phyloP scores from a whole-genome alignment of 2,888 invertebrate species.

The Ophioninae sp. region DNA sequence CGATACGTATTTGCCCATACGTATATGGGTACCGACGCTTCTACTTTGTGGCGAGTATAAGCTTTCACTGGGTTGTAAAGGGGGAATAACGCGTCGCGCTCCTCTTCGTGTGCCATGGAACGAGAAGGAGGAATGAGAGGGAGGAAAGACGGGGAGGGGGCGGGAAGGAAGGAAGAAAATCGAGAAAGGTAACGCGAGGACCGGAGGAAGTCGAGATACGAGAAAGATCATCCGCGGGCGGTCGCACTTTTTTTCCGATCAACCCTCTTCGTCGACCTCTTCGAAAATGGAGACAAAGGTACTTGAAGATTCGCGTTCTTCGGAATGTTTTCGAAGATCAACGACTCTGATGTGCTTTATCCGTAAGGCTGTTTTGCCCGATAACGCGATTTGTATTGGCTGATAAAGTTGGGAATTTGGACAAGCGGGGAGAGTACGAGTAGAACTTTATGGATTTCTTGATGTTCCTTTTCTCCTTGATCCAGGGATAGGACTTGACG shows the following conservation, averaged over 20 bases:
- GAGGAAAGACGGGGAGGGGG: not conserved
- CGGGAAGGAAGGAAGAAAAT: slow-evolving; percentile 10
- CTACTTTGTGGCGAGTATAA: slow-evolving; percentile 62
- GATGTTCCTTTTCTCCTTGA: no score
- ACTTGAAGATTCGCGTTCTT: not conserved
- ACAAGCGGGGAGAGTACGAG: not conserved
- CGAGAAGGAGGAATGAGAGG: slow-evolving; percentile 14
- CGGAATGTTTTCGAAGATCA: no score
- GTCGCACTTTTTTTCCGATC: slow-evolving; percentile 18
- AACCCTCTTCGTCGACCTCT: not conserved
- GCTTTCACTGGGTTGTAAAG: slow-evolving; percentile 63
- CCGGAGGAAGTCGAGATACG: slow-evolving; percentile 47
- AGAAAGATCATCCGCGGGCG: slow-evolving; percentile 35
- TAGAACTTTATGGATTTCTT: no score
- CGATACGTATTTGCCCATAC: slow-evolving; percentile 21
- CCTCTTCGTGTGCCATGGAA: slow-evolving; percentile 4
- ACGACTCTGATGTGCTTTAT: no score
- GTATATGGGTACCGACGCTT: slow-evolving; percentile 39
- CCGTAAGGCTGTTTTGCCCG: no score
- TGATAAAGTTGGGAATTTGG: not conserved
- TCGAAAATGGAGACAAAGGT: slow-evolving; percentile 7
- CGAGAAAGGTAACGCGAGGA: slow-evolving; percentile 48
- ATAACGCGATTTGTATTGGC: not conserved
- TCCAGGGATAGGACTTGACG: no score
- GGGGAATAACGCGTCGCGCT: slow-evolving; percentile 42